Conservation (phyloP, 2,797 vertebrate genomes). For the Muscicapa striata region DNA sequence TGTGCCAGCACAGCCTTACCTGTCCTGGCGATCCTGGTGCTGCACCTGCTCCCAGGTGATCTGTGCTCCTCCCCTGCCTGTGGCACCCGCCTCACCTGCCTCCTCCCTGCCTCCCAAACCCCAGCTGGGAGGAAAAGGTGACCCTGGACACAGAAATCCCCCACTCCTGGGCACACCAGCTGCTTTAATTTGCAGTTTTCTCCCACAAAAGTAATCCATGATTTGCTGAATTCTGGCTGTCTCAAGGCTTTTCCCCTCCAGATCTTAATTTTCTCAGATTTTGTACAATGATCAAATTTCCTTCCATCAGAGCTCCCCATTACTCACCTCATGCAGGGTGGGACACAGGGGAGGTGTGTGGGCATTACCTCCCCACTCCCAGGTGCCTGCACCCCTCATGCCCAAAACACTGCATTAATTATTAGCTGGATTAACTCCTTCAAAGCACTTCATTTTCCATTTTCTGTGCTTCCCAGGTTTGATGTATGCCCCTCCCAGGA, state of each 20-base stretch:
- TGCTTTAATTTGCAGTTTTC: background rate
- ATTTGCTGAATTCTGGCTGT: background rate
- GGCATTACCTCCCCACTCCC: background rate
- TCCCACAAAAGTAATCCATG: background rate
- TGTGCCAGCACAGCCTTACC: background rate
- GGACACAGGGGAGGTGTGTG: background rate
- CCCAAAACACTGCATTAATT: background rate
- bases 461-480: background rate
- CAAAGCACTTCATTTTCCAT: background rate
- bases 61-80: conserved; percentile 29
- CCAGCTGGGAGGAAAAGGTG: too few relatives aligned
- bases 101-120: background rate
- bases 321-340: rapidly evolving
- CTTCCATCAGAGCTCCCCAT: background rate
- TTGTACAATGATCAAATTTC: background rate
- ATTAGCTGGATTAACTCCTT: background rate
- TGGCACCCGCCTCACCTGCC: background rate
- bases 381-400: rapidly evolving
- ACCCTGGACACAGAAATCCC: background rate
- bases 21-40: background rate
- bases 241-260: rapidly evolving
- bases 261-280: background rate
- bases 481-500: background rate
- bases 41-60: conserved; percentile 2
- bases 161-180: rapidly evolving